Conservation (phyloP, 2,888 invertebrate species). For the Pandemis heparana region DNA sequence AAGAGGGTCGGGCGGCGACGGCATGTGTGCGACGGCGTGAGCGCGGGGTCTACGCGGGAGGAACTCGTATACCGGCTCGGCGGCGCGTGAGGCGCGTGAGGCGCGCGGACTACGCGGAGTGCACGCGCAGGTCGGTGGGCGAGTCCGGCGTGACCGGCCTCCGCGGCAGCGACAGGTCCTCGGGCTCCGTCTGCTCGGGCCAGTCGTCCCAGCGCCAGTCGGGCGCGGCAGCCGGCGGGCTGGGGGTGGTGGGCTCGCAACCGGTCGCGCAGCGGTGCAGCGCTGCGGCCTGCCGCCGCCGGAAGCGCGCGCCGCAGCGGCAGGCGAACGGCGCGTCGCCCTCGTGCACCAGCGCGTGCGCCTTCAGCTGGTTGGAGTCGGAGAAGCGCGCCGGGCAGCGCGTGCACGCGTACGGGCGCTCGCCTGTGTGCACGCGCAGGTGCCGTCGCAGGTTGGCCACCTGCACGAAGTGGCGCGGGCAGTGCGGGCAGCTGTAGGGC, state of each 20-base stretch:
- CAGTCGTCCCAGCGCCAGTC: conserved; percentile 81
- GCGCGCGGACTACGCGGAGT: conserved; percentile 77
- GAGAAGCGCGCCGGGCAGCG: conserved; percentile 95
- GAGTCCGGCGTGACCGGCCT: conserved; percentile 81
- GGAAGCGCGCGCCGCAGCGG: conserved; percentile 92
- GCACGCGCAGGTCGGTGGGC: conserved; percentile 81
- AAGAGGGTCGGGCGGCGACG: conserved; percentile 48
- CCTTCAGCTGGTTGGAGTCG: conserved; percentile 96
- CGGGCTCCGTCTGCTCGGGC: conserved; percentile 96
- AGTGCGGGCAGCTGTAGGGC: conserved; percentile 96
- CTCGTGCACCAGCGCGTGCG: conserved; percentile 95
- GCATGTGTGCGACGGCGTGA: conserved; percentile 48
- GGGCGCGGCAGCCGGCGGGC: conserved; percentile 77
- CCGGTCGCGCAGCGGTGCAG: conserved; percentile 91
- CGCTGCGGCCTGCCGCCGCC: conserved; percentile 95
- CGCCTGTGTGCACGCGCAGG: conserved; percentile 96
- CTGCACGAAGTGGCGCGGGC: conserved; percentile 96
- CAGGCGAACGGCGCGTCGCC: conserved; percentile 96
- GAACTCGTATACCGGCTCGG: conserved; percentile 92
- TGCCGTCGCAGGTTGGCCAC: conserved; percentile 96
- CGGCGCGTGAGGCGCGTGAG: conserved; percentile 62
- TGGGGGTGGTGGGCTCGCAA: conserved; percentile 73
- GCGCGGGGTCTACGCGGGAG: conserved; percentile 85
- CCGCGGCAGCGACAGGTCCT: conserved; percentile 92
- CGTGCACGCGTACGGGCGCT: conserved; percentile 95